Base-by-base conservation (phyloP, 2,888 invertebrate species). In the Eupithecia centaureata region DNA sequence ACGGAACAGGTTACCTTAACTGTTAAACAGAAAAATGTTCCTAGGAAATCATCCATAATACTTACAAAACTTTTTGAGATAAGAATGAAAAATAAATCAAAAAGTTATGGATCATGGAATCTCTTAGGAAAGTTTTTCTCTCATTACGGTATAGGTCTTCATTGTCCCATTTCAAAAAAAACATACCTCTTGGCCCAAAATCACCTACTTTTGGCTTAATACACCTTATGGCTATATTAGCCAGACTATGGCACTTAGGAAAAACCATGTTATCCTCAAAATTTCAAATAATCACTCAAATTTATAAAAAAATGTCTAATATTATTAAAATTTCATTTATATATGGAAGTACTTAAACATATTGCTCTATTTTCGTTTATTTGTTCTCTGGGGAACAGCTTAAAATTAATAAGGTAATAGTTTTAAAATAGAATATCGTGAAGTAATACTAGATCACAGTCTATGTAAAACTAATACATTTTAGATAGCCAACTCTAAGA, bases 391-490 rank as follows among this genome's bases (percentile, higher is more conserved):
- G 52, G 52, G 25, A 67, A 67, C 15, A 18, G 0, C 8, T 47
- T 47, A 47, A 10, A 22, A 22, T 47, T 0, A 1, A 10, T 22
- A 2, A 18, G 25, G 25, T 28, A 18, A 32, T 71, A 67, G 69
- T 87, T 90, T 90, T 88, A 90, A 89, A 89, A 90, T 91, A 92
- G 91, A 89, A 89, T 84, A 83, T 89, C 88, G 88, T 86, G 89
- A 91, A 92, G 88, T 92, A 88, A 90, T 83, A 84, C 92, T 92
- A 92, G 88, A 92, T 92, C 92, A 92, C 92, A 92, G 92, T 90
- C 92, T 92, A 91, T 92, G 81, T 89, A 89, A 90, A 91, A 66
- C 63, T 83, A 86, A 89, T 90, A 90, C 86, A 90, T 71, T 74
- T 56, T 70, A 61, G 61, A 61, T 61, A 61, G 51, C 51, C 51